Evolutionary conservation across 2,888 invertebrate genomes (phyloP), one percentile per base, ranked within the genome.

Genomic region (Acrocera orbiculus): DNA sequence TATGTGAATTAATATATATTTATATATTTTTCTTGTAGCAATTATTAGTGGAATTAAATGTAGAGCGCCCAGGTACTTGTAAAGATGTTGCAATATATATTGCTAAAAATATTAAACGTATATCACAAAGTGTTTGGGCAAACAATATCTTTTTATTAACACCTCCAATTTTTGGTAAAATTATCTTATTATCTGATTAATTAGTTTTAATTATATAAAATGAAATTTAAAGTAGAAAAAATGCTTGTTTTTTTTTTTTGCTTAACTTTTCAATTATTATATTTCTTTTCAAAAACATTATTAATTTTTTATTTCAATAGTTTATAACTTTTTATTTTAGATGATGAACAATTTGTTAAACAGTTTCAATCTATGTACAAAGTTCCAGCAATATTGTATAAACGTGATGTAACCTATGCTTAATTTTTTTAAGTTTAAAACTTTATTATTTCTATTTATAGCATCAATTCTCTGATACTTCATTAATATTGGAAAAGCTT

Each of bases 41-140:
- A 19, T 30, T 45, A 20, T 10, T 44, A 7, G 4, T 40, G 2
- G 29, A 36, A 34, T 11, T 42, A 6, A 26, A 30, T 15, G n/a
- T 27, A 9, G 36, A 40, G 10, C 40, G 40, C 25, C 42, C 44
- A 4, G 14, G 22, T 7, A 36, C 40, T 26, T n/a, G n/a, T n/a
- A n/a, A n/a, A n/a, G n/a, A n/a, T n/a, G 25, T 41, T 2, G 32
- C 30, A 27, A 32, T 38, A 19, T 44, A 38, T 13, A 27, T 46
- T 9, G 17, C 27, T 4, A 33, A 32, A n/a, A 36, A 44, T 36
- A 28, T 46, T 7, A 36, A 34, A 3, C 30, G 28, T 16, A 44
- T 46, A 24, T 36, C 41, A 10, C 26, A 31, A 8, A 26, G 33
- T 16, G 34, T 42, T 13, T 13, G 39, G 10, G 22, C 32, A 8